A percentile compares a stretch with the other conserved stretches of the same genome.
These are phyloP conservation scores for Andinoacara biseriatus DNA, from an alignment of 2,113 vertebrate species.

Conservation along the genomic window DNA sequence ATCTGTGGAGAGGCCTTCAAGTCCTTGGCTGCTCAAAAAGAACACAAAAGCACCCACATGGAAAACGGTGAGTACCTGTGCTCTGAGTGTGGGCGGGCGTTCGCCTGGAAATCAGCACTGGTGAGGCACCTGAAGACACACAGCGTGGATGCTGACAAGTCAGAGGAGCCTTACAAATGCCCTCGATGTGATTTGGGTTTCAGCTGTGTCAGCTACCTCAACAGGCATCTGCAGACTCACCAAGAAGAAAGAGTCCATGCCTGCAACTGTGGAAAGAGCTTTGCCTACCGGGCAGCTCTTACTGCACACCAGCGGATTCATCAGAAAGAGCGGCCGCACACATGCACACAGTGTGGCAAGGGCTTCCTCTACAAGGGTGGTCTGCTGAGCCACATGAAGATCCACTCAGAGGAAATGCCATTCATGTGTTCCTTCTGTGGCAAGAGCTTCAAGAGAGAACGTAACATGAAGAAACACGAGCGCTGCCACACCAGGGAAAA, in stretches of 20 bases:
- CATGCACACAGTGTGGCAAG: conserved; percentile 78
- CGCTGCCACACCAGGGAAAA: conserved; percentile 78
- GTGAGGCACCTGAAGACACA: conserved; percentile 73
- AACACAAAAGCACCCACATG: conserved; percentile 62
- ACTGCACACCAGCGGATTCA: conserved; percentile 78
- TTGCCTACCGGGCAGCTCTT: conserved; percentile 78
- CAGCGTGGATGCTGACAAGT: conserved; percentile 25
- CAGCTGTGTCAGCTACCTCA: conserved; percentile 49
- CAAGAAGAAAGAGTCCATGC: conserved; percentile 59
- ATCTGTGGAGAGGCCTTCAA: conserved; percentile 62
- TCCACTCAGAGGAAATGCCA: conserved; percentile 75
- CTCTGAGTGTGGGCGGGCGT: conserved; percentile 60
- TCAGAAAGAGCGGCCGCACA: conserved; percentile 73
- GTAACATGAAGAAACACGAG: conserved; percentile 82
- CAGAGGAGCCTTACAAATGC: conserved; percentile 34
- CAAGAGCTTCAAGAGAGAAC: conserved; percentile 82
- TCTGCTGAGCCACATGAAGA: conserved; percentile 78
- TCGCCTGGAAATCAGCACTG: conserved; percentile 68
- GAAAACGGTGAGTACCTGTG: conserved; percentile 65
- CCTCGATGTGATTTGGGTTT: conserved; percentile 62
- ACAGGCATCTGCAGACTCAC: conserved; percentile 65
- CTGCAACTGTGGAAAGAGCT: conserved; percentile 75
- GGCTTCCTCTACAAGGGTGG: conserved; percentile 84
- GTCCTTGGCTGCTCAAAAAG: conserved; percentile 40
- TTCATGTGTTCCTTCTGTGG: conserved; percentile 82